These are phyloP conservation scores for Lasioglossum albipes DNA, from an alignment of 1,140 invertebrate species.

Conservation along the genomic window DNA sequence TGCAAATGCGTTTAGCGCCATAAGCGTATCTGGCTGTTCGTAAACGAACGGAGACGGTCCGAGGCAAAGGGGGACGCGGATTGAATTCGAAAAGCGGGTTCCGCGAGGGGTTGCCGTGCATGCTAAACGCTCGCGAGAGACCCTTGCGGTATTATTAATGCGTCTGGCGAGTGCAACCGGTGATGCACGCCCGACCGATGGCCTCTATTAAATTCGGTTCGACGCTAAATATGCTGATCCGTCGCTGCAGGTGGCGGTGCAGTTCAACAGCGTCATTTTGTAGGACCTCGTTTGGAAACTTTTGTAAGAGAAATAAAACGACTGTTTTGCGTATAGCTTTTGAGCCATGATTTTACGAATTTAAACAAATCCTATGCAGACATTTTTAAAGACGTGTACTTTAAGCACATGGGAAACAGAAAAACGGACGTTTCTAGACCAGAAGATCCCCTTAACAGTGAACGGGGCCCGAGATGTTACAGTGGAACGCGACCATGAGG, in stretches of 20 bases:
- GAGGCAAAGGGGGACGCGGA: conserved; percentile 3
- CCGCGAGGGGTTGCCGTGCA: not conserved
- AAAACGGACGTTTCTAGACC: too few species aligned
- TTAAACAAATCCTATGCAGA: too few species aligned
- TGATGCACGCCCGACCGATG: conserved; percentile 49
- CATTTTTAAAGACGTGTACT: too few species aligned
- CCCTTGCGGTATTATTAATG: conserved; percentile 54
- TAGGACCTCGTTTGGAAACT: too few species aligned
- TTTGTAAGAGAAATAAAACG: too few species aligned
- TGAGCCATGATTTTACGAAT: too few species aligned
- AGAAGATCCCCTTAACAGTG: too few species aligned
- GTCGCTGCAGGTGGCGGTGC: conserved; percentile 63
- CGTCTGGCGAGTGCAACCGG: conserved; percentile 40
- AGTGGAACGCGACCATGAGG: conserved; percentile 26
- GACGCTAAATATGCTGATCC: conserved; percentile 69
- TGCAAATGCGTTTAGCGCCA: conserved; percentile 30
- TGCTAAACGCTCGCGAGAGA: not conserved
- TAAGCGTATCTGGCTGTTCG: conserved; percentile 11
- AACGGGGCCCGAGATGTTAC: not conserved
- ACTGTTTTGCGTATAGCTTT: too few species aligned
- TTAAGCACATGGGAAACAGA: too few species aligned
- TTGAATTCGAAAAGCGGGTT: conserved; percentile 29
- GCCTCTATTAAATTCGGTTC: conserved; percentile 63
- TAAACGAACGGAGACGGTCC: conserved; percentile 2
- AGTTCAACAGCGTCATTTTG: too few species aligned